These are phyloP conservation scores for Panthera uncia DNA, from an alignment of 2,113 vertebrate species.

Conservation along the genomic window DNA sequence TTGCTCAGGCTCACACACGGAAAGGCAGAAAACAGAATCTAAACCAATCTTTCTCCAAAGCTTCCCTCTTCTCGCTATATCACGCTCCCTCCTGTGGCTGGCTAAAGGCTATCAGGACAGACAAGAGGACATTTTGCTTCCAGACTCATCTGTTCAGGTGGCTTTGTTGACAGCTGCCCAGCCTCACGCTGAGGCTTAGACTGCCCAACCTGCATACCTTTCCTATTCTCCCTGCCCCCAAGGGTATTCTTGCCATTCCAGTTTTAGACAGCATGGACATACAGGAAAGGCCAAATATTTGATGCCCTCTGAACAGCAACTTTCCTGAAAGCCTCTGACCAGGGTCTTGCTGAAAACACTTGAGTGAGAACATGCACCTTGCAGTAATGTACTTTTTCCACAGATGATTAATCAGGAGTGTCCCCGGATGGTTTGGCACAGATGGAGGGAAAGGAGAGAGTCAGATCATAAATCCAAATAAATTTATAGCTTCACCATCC, in stretches of 20 bases:
- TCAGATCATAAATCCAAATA: conserved; percentile 73
- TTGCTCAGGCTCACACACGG: background rate
- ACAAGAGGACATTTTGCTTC: background rate
- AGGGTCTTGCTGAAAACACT: conserved; percentile 59
- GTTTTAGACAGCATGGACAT: background rate
- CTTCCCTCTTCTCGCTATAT: background rate
- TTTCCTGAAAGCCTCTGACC: conserved; percentile 19
- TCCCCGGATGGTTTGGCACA: conserved; percentile 67
- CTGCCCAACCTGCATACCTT: background rate
- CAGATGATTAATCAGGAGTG: conserved; percentile 73
- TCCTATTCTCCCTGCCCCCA: background rate
- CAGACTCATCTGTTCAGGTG: background rate
- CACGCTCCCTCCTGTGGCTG: background rate
- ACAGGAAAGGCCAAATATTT: background rate
- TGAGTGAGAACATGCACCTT: conserved; percentile 65
- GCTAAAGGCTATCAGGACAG: background rate
- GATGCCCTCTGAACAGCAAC: background rate
- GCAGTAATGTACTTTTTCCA: conserved; percentile 66
- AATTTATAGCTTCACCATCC: conserved; percentile 67
- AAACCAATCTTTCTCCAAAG: background rate
- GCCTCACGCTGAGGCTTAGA: background rate
- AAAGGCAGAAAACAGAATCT: background rate
- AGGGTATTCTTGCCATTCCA: background rate
- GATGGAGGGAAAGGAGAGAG: conserved; percentile 69
- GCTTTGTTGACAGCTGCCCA: background rate